phyloP scores from a whole-genome alignment of 2,888 invertebrate species.

The Macropis europaea region DNA sequence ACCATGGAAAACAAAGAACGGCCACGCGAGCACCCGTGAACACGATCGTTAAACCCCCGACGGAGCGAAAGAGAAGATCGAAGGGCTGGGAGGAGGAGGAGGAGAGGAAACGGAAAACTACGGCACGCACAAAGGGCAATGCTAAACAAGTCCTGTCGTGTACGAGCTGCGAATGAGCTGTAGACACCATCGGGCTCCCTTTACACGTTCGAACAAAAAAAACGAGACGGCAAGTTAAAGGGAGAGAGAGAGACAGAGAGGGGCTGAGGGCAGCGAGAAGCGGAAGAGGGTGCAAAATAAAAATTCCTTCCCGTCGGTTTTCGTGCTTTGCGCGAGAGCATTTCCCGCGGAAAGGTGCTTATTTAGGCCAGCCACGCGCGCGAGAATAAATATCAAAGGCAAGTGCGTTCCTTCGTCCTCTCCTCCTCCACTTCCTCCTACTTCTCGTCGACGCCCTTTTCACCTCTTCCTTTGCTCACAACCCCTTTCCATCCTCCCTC shows the following conservation, averaged over 20 bases:
- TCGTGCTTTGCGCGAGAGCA: conserved; percentile 43
- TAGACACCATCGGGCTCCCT: conserved; percentile 18
- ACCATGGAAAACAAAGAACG: no score
- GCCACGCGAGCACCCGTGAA: no score
- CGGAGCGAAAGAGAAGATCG: background rate
- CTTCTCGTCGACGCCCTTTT: conserved; percentile 35
- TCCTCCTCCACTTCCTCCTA: conserved; percentile 4
- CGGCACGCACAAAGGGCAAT: conserved; percentile 10
- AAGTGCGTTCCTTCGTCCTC: conserved; percentile 48
- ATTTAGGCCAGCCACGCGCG: conserved; percentile 49
- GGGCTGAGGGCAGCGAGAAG: background rate
- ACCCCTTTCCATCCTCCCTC: background rate
- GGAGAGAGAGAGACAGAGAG: background rate
- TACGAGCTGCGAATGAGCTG: conserved; percentile 21
- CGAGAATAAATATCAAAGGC: conserved; percentile 54
- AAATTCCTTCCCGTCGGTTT: conserved; percentile 36
- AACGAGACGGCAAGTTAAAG: background rate
- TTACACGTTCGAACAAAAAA: conserved; percentile 34
- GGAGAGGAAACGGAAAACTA: background rate
- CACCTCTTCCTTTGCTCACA: conserved; percentile 32
- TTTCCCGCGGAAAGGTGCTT: conserved; percentile 51
- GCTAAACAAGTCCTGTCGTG: conserved; percentile 15
- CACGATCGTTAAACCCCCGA: conserved; percentile 24
- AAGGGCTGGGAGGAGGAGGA: background rate
- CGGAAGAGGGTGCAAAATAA: conserved; percentile 35